Evolutionary conservation across 2,113 vertebrate genomes (phyloP).

Genomic region (Nestor notabilis): DNA sequence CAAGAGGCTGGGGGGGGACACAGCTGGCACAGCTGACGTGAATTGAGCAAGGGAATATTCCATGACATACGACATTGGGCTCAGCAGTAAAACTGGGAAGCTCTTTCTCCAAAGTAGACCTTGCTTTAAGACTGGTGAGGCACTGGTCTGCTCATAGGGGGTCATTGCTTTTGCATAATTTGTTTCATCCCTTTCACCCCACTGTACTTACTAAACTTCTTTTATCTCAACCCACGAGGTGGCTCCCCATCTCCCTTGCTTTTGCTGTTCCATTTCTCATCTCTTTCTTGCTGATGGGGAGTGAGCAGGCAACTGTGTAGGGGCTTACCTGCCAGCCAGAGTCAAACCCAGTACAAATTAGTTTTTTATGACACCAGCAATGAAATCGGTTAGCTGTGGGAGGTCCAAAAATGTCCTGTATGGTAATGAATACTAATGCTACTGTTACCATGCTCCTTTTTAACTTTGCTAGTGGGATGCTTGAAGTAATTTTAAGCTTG

Average conservation of each 20-base stretch:
- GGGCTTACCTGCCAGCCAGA: not conserved
- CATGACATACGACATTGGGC: rapidly evolving
- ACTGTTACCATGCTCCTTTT: not conserved
- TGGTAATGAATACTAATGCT: not conserved
- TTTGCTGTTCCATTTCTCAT: rapidly evolving
- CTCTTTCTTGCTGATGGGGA: not conserved
- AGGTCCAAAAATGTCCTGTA: not conserved
- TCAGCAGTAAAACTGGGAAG: not conserved
- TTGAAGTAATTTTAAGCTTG: not conserved
- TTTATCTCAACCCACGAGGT: not conserved
- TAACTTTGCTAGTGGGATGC: not conserved
- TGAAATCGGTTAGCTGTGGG: not conserved
- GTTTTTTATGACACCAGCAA: not conserved
- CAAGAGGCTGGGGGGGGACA: not conserved
- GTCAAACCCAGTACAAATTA: not conserved
- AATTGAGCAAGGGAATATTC: not conserved
- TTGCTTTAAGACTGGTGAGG: not conserved
- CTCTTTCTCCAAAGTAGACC: not conserved
- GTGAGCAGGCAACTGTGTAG: not conserved
- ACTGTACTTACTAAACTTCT: not conserved
- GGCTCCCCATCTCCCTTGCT: not conserved
- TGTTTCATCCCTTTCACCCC: not conserved
- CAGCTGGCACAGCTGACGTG: not conserved
- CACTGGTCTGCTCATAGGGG: not conserved
- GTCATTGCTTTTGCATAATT: not conserved